Percentiles rank a stretch among this genome's conserved stretches.
phyloP scores from a whole-genome alignment of 1,140 invertebrate species.

The Scaptomyza pallida region DNA sequence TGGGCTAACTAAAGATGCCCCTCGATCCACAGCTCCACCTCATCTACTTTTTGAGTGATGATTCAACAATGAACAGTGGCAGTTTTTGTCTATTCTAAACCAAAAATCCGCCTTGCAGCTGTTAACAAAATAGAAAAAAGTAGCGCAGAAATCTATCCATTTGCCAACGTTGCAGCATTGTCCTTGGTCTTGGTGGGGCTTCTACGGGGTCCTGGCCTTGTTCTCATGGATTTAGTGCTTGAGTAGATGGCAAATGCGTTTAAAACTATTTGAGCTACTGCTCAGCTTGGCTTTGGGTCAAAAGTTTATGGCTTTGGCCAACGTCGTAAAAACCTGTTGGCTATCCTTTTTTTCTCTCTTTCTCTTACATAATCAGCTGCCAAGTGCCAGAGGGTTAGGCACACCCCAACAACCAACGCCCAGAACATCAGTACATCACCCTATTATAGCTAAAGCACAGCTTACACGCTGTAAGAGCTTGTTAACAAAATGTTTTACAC shows the following conservation, averaged over 20 bases:
- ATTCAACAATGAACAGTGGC: constrained; percentile 79
- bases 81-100: constrained; percentile 49
- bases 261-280: constrained; percentile 80
- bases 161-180: constrained; percentile 58
- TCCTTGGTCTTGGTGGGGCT: neutral
- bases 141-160: constrained; percentile 12
- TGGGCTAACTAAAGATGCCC: constrained; percentile 42
- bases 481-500: constrained; percentile 57
- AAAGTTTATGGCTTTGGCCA: constrained; percentile 72
- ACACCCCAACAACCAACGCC: neutral
- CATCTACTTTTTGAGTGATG: constrained; percentile 61
- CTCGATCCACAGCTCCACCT: neutral
- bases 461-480: constrained; percentile 67
- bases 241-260: constrained; percentile 50
- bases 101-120: constrained; percentile 32
- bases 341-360: neutral
- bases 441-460: constrained; percentile 2
- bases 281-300: constrained; percentile 79
- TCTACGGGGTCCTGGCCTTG: constrained; percentile 19
- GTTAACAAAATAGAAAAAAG: neutral
- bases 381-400: constrained; percentile 19
- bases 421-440: neutral
- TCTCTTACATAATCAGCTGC: constrained; percentile 50
- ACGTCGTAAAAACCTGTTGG: constrained; percentile 77
- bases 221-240: constrained; percentile 8